phyloP scores from a whole-genome alignment of 2,113 vertebrate species.

The Pterocles burchelli region DNA sequence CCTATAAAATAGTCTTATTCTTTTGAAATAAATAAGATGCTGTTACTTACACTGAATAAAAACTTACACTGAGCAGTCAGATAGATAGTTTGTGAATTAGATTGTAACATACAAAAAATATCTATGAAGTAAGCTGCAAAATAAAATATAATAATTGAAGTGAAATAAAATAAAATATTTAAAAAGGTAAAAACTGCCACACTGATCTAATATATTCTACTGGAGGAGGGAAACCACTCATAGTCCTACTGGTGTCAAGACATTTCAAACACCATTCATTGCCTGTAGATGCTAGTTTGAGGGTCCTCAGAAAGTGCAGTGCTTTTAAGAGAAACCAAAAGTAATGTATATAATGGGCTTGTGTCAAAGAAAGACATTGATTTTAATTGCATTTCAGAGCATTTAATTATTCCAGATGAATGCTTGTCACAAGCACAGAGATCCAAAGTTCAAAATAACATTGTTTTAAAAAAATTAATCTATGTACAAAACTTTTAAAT shows the following conservation, averaged over 20 bases:
- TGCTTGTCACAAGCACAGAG: neutral
- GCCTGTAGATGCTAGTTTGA: neutral
- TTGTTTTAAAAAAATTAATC: slow-evolving; percentile 13
- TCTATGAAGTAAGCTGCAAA: neutral
- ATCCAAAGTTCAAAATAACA: neutral
- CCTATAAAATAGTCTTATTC: neutral
- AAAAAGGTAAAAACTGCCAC: neutral
- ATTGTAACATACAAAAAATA: neutral
- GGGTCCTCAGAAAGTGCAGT: neutral
- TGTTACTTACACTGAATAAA: neutral
- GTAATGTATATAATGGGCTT: neutral
- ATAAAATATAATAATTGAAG: neutral
- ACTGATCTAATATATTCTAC: neutral
- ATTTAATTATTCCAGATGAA: slow-evolving; percentile 30
- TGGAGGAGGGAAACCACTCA: neutral
- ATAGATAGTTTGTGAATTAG: neutral
- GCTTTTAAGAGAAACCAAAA: neutral
- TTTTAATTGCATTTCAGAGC: slow-evolving; percentile 49
- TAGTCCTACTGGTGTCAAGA: neutral
- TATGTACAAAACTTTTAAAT: neutral
- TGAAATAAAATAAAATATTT: neutral
- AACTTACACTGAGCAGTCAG: neutral
- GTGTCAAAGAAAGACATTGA: neutral
- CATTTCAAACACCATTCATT: neutral
- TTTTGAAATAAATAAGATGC: neutral